Conservation (phyloP, 2,888 invertebrate species). For the Dicycla oo region DNA sequence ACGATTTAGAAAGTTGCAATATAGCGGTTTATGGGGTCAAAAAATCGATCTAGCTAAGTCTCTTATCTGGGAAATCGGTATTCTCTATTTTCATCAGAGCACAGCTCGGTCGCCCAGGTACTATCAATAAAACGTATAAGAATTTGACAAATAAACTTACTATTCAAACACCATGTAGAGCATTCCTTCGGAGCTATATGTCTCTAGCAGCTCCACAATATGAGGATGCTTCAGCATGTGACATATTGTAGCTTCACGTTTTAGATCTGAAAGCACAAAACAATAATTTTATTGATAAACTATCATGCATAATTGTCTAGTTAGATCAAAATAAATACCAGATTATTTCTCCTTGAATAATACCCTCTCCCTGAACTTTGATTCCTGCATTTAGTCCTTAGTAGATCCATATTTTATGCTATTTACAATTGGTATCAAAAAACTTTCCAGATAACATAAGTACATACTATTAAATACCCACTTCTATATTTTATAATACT, state of each 20-base stretch:
- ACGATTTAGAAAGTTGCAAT: too few species aligned
- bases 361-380: neutral
- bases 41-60: too few species aligned
- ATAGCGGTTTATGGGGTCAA: too few species aligned
- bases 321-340: neutral
- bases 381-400: neutral
- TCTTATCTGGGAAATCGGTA: too few species aligned
- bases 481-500: neutral
- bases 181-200: constrained; percentile 99
- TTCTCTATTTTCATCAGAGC: too few species aligned
- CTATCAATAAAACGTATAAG: neutral
- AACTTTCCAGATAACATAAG: neutral
- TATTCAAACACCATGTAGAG: constrained; percentile 99
- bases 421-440: neutral
- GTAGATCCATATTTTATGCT: neutral
- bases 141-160: constrained; percentile 92
- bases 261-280: constrained; percentile 94
- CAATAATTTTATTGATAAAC: neutral
- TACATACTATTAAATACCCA: neutral
- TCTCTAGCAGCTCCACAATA: constrained; percentile 99
- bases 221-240: constrained; percentile 99
- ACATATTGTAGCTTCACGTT: constrained; percentile 99
- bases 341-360: neutral
- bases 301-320: too few species aligned
- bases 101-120: too few species aligned